Percentiles rank a stretch among this genome's conserved stretches.
These are phyloP conservation scores for Garra rufa DNA, from an alignment of 2,113 vertebrate species.

Conservation along the genomic window DNA sequence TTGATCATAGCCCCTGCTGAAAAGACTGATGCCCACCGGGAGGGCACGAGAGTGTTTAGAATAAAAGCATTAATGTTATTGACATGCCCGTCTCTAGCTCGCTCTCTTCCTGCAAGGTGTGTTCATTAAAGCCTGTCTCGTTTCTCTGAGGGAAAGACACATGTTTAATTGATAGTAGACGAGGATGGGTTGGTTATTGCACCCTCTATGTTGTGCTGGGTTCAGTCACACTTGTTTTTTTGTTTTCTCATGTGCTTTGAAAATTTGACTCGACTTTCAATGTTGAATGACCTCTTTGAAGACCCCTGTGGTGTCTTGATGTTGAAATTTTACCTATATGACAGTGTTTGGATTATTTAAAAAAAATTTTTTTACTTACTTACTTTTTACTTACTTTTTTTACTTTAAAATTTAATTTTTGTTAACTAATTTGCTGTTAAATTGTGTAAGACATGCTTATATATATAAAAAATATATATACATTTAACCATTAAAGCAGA, in stretches of 20 bases:
- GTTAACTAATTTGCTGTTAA: no score
- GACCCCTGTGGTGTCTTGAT: not conserved
- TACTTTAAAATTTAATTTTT: no score
- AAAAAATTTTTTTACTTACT: no score
- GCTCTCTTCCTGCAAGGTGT: constrained; percentile 25
- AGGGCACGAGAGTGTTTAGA: constrained; percentile 37
- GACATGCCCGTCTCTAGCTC: constrained; percentile 32
- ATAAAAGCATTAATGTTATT: constrained; percentile 51
- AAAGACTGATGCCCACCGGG: constrained; percentile 44
- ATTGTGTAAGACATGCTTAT: no score
- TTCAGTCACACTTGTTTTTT: not conserved
- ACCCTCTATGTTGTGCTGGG: constrained; percentile 1
- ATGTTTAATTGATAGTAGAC: constrained; percentile 41
- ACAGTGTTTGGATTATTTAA: constrained; percentile 11
- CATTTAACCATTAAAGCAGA: no score
- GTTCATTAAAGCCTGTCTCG: constrained; percentile 43
- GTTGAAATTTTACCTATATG: not conserved
- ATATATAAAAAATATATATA: no score
- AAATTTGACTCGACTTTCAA: not conserved
- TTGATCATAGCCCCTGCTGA: constrained; percentile 52
- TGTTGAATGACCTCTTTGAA: not conserved
- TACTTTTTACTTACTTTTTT: no score
- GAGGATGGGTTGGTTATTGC: constrained; percentile 10
- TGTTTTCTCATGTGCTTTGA: constrained; percentile 11
- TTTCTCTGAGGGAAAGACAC: constrained; percentile 32